These are phyloP conservation scores for Engystomops pustulosus DNA, from an alignment of 2,113 vertebrate species.

Conservation along the genomic window DNA sequence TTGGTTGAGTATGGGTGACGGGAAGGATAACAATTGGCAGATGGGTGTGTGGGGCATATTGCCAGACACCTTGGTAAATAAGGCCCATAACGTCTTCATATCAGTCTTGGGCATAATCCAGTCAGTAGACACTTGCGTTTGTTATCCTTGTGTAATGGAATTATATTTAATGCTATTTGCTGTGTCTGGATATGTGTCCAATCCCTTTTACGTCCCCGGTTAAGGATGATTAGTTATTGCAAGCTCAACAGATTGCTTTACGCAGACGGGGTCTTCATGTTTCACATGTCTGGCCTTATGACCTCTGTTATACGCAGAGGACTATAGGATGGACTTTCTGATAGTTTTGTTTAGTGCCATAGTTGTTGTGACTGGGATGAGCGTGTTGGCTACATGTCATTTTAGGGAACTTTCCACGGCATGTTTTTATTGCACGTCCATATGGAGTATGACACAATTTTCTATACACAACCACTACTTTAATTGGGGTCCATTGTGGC, in stretches of 20 bases:
- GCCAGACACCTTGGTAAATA: neutral
- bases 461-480: no score
- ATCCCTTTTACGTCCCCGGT: conserved; percentile 27
- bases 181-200: conserved; percentile 48
- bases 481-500: no score
- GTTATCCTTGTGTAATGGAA: conserved; percentile 32
- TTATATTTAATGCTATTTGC: conserved; percentile 51
- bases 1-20: no score
- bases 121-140: neutral
- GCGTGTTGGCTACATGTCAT: no score
- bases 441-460: no score
- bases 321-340: neutral
- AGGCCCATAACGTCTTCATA: no score
- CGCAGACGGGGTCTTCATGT: neutral
- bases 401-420: no score
- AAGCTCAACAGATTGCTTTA: conserved; percentile 10
- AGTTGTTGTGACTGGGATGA: no score
- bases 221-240: conserved; percentile 37
- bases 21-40: no score
- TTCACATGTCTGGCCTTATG: neutral
- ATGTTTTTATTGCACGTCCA: no score
- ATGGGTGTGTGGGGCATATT: no score
- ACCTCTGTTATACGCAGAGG: neutral
- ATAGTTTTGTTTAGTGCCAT: neutral
- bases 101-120: neutral